These are phyloP conservation scores for Drosophila mimetica DNA, from an alignment of 2,888 invertebrate genomes.

Conservation along the genomic window DNA sequence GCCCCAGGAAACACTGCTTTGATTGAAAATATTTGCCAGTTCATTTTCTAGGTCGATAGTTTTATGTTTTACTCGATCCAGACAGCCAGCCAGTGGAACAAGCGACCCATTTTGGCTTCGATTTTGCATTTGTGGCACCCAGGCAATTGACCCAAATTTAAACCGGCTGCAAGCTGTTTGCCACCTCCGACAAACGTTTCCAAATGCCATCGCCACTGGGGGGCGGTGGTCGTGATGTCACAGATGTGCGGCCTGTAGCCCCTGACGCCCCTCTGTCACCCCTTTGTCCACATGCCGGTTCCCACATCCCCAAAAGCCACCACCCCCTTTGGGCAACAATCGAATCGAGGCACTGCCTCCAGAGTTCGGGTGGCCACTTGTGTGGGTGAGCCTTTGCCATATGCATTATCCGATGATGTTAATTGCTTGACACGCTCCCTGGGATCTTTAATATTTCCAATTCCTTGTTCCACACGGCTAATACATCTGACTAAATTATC, in stretches of 20 bases:
- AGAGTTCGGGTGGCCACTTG: constrained; percentile 16
- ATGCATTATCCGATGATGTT: constrained; percentile 37
- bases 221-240: constrained; percentile 3
- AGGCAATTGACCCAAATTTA: constrained; percentile 80
- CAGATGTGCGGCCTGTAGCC: constrained; percentile 26
- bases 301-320: not conserved
- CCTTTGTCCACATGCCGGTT: not conserved
- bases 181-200: constrained; percentile 48
- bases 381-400: constrained; percentile 2
- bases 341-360: not conserved
- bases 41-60: constrained; percentile 42
- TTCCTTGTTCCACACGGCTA: constrained; percentile 34
- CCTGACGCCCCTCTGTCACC: constrained; percentile 9
- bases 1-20: constrained; percentile 41
- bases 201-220: constrained; percentile 17
- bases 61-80: constrained; percentile 22
- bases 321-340: constrained; percentile 2
- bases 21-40: constrained; percentile 69
- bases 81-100: too few species aligned
- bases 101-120: constrained; percentile 27
- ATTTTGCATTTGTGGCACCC: constrained; percentile 58
- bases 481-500: constrained; percentile 13
- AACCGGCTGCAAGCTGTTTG: constrained; percentile 70
- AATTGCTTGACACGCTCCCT: constrained; percentile 64
- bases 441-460: constrained; percentile 65